Evolutionary conservation across 2,888 invertebrate genomes (phyloP), one percentile per base, ranked within the genome.

Genomic region (Sericinus montela): DNA sequence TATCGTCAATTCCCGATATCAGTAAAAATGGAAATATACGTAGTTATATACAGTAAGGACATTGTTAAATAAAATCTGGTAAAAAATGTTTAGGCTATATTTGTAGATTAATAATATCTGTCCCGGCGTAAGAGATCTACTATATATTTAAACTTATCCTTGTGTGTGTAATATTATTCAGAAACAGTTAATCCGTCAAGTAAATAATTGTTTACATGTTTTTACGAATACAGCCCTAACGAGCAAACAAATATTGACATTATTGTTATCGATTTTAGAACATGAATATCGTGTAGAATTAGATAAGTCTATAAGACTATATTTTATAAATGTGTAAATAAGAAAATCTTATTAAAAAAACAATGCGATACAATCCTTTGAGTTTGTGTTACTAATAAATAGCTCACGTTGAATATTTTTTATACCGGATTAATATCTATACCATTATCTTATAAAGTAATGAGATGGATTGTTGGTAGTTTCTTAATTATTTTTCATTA

Each of bases 1-100:
- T 44, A 41, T 45, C 45, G 50, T 51, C 50, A 51, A 51, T 51
- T 51, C 45, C 45, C 36, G 34, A 50, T 51, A 41, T 51, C 45
- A 45, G 42, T 42, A 37, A 37, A n/a, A 45, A 32, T 45, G 50
- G 45, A 42, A 15, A 45, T 51, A 51, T 51, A 50, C 50, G 50
- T 51, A 51, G 45, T 34, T 38, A 32, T 41, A 41, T 51, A 42
- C 50, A 45, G 37, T 51, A 42, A 51, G 45, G 29, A 41, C 38
- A 45, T 51, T 42, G 45, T 42, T 45, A 42, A 42, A 37, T 42
- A 25, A 42, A 37, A 45, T 45, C 44, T 39, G 34, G 29, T 6
- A n/a, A 35, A 23, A 42, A n/a, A 11, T 19, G 25, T 35, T n/a
- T 45, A 45, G 50, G 36, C 16, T 44, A 45, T 41, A 34, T 23